phyloP scores from a whole-genome alignment of 2,888 invertebrate genomes.

The Phaedon cochleariae region DNA sequence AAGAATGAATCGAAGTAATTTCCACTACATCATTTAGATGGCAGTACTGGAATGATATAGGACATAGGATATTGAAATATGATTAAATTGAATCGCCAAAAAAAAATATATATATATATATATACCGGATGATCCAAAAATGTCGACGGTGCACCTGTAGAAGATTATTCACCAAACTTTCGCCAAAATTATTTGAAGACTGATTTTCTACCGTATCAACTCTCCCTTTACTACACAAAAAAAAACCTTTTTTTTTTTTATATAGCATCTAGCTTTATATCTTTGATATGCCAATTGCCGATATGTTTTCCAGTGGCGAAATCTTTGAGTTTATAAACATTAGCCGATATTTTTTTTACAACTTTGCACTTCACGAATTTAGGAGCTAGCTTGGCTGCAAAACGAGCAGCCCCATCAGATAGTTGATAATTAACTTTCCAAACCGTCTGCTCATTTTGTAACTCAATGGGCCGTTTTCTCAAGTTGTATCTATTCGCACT shows the following conservation, averaged over 20 bases:
- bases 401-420: constrained; percentile 27
- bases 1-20: too few species aligned
- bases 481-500: constrained; percentile 19
- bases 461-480: constrained; percentile 10
- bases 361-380: constrained; percentile 18
- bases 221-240: not conserved
- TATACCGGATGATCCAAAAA: too few species aligned
- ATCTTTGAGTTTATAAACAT: constrained; percentile 6
- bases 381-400: constrained; percentile 35
- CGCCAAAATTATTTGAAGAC: too few species aligned
- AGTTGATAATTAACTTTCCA: constrained; percentile 28
- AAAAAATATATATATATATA: too few species aligned
- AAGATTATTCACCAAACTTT: too few species aligned
- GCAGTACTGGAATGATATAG: too few species aligned
- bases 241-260: constrained; percentile 16
- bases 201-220: too few species aligned
- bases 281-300: constrained; percentile 20
- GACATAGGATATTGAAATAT: too few species aligned
- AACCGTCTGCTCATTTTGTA: constrained; percentile 15
- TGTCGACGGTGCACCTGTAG: too few species aligned
- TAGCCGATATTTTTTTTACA: constrained; percentile 13
- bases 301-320: not conserved
- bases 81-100: too few species aligned
- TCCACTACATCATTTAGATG: too few species aligned
- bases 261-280: too few species aligned